Base-by-base conservation (phyloP, 2,888 invertebrate species). In the Tridacna gigas region DNA sequence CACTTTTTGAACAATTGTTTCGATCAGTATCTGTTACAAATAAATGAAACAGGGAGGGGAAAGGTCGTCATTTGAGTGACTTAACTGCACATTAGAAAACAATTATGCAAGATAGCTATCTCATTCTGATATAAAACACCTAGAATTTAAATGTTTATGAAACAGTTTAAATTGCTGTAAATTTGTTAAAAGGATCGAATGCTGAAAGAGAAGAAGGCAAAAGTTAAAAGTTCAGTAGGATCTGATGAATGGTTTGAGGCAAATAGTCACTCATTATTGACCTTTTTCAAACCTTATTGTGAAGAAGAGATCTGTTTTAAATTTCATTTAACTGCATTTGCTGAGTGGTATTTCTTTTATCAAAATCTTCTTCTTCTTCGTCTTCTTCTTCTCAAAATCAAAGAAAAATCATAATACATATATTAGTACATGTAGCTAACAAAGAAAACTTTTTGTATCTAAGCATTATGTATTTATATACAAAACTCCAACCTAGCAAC, bases 41-140 rank as follows among this genome's bases (percentile, higher is more conserved):
- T 63, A 61, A 75, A 75, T 18, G 63, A 47, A 18, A 61, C 4
- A 51, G 13, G 47, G 63, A 63, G 25, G 65, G 9, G 22, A 63
- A 75, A 22, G 22, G 26, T 75, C 28, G 75, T 75, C 75, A 75
- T 65, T 75, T 74, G 61, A 75, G 75, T 47, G 75, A 63, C 63
- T 47, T 63, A 65, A 22, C 47, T 65, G 75, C 51, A 47, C 22
- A 37, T 75, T 75, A 75, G 75, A 65, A 75, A 75, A 75, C 63
- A 75, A 75, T 75, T 63, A 75, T 63, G 45, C 25, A 61, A 75
- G 75, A 75, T 75, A 75, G 25, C 26, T 75, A 75, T 63, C 75
- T 37, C 51, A 75, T 47, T 63, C 37, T 63, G 63, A 65, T 47
- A 75, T 75, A 65, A 75, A 75, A 75, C 47, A 63, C 75, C 75